Evolutionary conservation across 2,888 invertebrate species (phyloP).

Genomic region (Phyllotreta cruciferae): DNA sequence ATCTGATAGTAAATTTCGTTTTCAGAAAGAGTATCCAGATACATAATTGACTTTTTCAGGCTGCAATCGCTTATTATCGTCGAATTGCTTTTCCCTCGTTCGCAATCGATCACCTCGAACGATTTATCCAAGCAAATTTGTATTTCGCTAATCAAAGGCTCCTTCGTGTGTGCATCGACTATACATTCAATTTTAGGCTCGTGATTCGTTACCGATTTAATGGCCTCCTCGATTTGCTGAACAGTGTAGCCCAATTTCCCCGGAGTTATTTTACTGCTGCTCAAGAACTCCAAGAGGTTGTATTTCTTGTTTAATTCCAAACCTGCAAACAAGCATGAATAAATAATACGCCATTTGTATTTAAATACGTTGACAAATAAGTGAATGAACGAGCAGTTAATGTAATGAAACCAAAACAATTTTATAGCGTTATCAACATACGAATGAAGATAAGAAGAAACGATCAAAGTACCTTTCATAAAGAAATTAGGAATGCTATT

Average conservation of each 20-base stretch:
- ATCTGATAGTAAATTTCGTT: slow-evolving; percentile 42
- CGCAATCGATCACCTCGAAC: slow-evolving; percentile 71
- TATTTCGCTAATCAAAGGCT: slow-evolving; percentile 72
- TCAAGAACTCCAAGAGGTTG: slow-evolving; percentile 68
- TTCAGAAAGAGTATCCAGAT: slow-evolving; percentile 63
- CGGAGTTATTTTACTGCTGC: slow-evolving; percentile 66
- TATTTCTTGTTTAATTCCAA: slow-evolving; percentile 68
- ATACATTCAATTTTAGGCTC: slow-evolving; percentile 72
- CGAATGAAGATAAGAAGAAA: not conserved
- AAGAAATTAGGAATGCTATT: slow-evolving; percentile 75
- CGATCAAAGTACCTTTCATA: slow-evolving; percentile 37
- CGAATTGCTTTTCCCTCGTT: slow-evolving; percentile 60
- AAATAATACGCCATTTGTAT: too few relatives aligned
- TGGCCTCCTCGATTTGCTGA: slow-evolving; percentile 62
- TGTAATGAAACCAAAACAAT: too few relatives aligned
- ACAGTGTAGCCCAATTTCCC: slow-evolving; percentile 61
- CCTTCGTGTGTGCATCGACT: slow-evolving; percentile 65
- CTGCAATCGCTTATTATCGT: slow-evolving; percentile 68
- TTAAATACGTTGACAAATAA: not conserved
- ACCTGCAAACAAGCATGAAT: slow-evolving; percentile 57
- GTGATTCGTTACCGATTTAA: slow-evolving; percentile 65
- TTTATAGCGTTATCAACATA: too few relatives aligned
- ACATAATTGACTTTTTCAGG: slow-evolving; percentile 63
- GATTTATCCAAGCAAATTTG: slow-evolving; percentile 77
- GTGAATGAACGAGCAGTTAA: too few relatives aligned